These are phyloP conservation scores for Eudorcas thomsonii DNA, from an alignment of 2,113 vertebrate species.

Conservation along the genomic window DNA sequence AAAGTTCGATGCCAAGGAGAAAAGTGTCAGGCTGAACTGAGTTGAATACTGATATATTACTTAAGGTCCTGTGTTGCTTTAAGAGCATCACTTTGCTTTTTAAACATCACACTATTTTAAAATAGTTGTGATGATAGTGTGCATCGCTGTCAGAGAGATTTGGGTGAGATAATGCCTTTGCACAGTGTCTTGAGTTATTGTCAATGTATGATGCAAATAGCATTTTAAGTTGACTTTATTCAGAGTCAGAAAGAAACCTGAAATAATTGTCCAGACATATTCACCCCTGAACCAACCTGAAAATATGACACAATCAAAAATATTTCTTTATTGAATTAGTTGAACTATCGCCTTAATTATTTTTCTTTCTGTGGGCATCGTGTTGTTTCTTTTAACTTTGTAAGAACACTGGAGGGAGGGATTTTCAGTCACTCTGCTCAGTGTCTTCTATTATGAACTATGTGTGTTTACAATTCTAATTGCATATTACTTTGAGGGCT, in stretches of 20 bases:
- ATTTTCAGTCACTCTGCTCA: neutral
- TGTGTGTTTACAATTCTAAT: neutral
- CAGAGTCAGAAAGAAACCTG: neutral
- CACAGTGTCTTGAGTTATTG: neutral
- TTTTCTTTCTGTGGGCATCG: neutral
- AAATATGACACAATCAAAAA: neutral
- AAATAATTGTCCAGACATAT: neutral
- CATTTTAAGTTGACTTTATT: neutral
- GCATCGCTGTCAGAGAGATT: neutral
- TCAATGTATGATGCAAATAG: neutral
- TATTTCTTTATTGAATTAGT: neutral
- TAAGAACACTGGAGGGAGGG: neutral
- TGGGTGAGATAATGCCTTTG: neutral
- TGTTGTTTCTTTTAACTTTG: neutral
- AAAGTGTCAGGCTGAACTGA: neutral
- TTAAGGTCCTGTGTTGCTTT: neutral
- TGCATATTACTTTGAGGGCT: neutral
- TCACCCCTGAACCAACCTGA: neutral
- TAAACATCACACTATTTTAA: neutral
- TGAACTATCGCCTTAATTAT: neutral
- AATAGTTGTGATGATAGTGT: neutral
- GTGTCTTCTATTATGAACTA: fast-evolving
- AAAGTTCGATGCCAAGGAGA: fast-evolving
- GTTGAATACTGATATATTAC: fast-evolving
- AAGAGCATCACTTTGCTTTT: neutral